phyloP scores from a whole-genome alignment of 2,113 vertebrate genomes.

The Caranx ignobilis region DNA sequence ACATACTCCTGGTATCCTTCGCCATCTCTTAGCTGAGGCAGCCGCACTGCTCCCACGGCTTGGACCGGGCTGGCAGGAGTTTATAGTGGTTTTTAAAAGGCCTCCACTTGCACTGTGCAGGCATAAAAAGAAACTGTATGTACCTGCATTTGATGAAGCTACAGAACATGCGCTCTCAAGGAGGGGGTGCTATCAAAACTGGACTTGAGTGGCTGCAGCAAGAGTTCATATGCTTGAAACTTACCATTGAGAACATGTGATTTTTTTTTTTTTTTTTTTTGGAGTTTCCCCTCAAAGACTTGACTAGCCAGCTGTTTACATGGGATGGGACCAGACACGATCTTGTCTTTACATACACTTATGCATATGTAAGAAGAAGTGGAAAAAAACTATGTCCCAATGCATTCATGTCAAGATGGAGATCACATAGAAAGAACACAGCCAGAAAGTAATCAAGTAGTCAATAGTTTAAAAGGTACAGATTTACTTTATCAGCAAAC shows the following conservation, averaged over 20 bases:
- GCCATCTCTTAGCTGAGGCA: constrained; percentile 52
- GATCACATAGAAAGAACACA: too few relatives aligned
- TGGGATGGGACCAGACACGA: too few relatives aligned
- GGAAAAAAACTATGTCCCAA: too few relatives aligned
- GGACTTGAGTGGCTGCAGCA: too few relatives aligned
- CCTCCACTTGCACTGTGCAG: constrained; percentile 33
- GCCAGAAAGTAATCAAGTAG: too few relatives aligned
- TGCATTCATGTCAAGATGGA: too few relatives aligned
- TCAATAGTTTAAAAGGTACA: too few relatives aligned
- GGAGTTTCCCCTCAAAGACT: neutral
- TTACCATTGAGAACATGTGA: neutral
- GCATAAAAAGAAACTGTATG: constrained; percentile 26
- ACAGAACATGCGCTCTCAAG: neutral
- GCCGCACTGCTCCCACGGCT: constrained; percentile 40
- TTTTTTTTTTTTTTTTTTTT: neutral
- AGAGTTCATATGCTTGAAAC: neutral
- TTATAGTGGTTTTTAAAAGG: constrained; percentile 44
- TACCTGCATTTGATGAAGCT: constrained; percentile 22
- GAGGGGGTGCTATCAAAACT: constrained; percentile 10
- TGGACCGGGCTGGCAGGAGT: constrained; percentile 48
- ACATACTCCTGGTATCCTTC: constrained; percentile 67
- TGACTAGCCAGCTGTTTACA: neutral
- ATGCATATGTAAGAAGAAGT: too few relatives aligned
- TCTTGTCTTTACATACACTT: too few relatives aligned
- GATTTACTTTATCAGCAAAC: too few relatives aligned